Percentiles rank a stretch among this genome's conserved stretches.
Evolutionary conservation across 2,113 vertebrate species (phyloP).

Genomic region (Microcebus griseorufus): DNA sequence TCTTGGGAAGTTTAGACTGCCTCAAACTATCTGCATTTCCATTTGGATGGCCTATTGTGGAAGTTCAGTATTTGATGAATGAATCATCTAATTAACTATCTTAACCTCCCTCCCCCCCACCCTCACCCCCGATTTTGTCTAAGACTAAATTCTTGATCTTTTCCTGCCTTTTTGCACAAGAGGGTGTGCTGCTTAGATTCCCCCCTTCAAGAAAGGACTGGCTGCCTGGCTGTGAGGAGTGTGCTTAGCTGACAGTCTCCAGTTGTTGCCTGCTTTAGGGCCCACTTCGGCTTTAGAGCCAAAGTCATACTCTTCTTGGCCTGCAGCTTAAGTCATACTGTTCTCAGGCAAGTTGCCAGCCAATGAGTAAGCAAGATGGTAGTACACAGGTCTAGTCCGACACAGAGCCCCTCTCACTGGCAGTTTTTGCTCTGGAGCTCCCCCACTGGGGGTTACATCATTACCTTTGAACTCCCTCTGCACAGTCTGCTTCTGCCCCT

Average conservation of each 20-base stretch:
- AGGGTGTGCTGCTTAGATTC: background rate
- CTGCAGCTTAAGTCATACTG: background rate
- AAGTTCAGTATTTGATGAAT: background rate
- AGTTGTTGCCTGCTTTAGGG: background rate
- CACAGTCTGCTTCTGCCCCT: background rate
- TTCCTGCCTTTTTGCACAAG: background rate
- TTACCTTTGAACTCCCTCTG: background rate
- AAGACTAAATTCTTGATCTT: conserved; percentile 10
- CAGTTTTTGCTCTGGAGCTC: background rate
- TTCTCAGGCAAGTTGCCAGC: background rate
- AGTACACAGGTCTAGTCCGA: background rate
- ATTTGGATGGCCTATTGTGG: background rate
- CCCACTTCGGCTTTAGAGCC: background rate
- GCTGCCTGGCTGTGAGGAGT: background rate
- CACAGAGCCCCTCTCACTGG: background rate
- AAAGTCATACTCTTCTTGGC: background rate
- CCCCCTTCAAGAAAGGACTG: background rate
- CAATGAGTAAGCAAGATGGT: background rate
- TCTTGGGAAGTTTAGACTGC: background rate
- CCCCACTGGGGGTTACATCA: background rate
- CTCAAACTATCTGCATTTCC: background rate
- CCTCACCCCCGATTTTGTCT: background rate
- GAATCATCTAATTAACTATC: background rate
- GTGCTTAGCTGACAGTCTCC: background rate
- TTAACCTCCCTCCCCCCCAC: background rate